Evolutionary conservation across 2,797 vertebrate genomes (phyloP), one percentile per base, ranked within the genome.

Genomic region (Myiothlypis coronata): DNA sequence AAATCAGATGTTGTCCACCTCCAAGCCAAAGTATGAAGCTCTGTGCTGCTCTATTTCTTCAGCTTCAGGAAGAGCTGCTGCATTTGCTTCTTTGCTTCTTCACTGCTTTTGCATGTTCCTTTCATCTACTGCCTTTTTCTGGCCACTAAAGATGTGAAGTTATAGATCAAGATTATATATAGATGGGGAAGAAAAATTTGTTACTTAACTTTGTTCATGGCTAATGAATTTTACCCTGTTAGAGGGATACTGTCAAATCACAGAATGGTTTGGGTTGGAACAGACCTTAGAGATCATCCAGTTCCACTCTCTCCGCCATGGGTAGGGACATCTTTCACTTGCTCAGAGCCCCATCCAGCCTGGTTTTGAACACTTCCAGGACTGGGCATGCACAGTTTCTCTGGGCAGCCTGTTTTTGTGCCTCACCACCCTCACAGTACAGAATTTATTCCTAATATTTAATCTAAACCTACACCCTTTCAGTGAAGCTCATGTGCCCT

Each of bases 291-390:
- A 17, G 3, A 28, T 28, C 27, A 60, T 6, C 41, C 22, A 17
- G 9, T 55, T 61, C 16, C 32, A 55, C 3, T 2, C 4, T 16
- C 26, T 5, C 30, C 23, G 20, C 22, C 7, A 1, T 14, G 7
- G 15, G 19, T 19, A 53, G 53, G 37, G 26, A 13, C 9, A 11
- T 9, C 14, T 61, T 81, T 30, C 8, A 4, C 19, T 56, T 69
- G 15, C 5, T 76, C 35, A 49, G 11, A 24, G 32, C 24, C 12
- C n/a, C 21, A 17, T 63, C 43, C 49, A 64, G 12, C 17, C 56
- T 63, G 23, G 7, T 6, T 56, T 64, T 34, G 23, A 37, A 22
- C 49, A 16, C 14, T 70, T 57, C 7, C 57, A 52, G 21, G 8
- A 19, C 20, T 20, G 28, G 21, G 8, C 14, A 64, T 19, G 24